Percentiles rank a stretch among this genome's conserved stretches.
These are phyloP conservation scores for Platichthys flesus DNA, from an alignment of 2,113 vertebrate species.

Conservation along the genomic window DNA sequence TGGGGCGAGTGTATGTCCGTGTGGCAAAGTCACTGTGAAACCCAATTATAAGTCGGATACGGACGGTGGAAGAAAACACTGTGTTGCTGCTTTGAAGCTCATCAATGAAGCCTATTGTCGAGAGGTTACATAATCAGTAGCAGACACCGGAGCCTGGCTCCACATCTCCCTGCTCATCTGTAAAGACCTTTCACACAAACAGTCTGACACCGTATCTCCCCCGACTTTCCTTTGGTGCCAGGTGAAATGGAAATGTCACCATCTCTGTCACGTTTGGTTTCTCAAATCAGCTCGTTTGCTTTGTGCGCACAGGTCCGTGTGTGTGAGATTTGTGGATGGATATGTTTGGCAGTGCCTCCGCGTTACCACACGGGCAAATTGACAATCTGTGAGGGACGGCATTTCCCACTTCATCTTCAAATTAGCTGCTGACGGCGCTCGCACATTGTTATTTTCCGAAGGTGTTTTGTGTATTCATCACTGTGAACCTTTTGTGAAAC, in stretches of 20 bases:
- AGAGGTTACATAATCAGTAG: slow-evolving; percentile 41
- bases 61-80: neutral
- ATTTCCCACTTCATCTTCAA: no score
- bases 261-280: slow-evolving; percentile 11
- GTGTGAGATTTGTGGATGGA: neutral
- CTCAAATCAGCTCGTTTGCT: neutral
- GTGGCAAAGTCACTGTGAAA: neutral
- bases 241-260: neutral
- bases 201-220: neutral
- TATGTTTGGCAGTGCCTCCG: no score
- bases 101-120: slow-evolving; percentile 44
- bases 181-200: neutral
- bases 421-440: no score
- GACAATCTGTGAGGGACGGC: no score
- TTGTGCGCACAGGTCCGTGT: neutral
- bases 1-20: neutral
- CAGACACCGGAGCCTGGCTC: slow-evolving; percentile 1
- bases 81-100: neutral
- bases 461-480: no score
- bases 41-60: neutral
- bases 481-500: no score
- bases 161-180: neutral
- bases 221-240: neutral
- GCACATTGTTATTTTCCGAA: no score
- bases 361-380: no score